Base-by-base conservation (phyloP, 1,140 invertebrate species). In the Cataglyphis hispanica region DNA sequence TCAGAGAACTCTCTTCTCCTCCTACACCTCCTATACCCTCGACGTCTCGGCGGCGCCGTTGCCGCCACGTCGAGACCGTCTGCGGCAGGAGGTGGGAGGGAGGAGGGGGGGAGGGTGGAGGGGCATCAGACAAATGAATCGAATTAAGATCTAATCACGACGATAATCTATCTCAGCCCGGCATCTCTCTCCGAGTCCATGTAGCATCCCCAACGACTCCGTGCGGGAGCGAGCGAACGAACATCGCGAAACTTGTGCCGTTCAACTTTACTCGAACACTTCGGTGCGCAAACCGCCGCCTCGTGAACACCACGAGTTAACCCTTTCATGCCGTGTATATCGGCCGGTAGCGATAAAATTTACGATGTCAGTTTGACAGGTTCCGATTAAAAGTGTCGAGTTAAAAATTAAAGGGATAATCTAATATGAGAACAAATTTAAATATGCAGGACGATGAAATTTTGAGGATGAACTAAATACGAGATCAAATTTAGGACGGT, bases 121-220 rank as follows among this genome's bases (percentile, higher is more conserved):
- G 46, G 46, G 46, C 46, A 19, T 74, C 72, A 83, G 78, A 83
- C 78, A 83, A 83, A 83, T 83, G 78, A 83, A 83, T 83, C 78
- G 56, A 83, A 83, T 83, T 83, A 83, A 83, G 78, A 83, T 83
- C 78, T 83, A 83, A 83, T 83, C 78, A 83, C 78, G 78, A 83
- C 78, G 78, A 83, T 83, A 83, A 83, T 83, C 67, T 83, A 83
- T 83, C 78, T 83, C 67, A 56, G 67, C 67, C 76, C 53, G 78
- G 78, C 78, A 83, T 83, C 78, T 83, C 78, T 25, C 78, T 37
- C 53, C 53, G 34, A 83, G 67, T 72, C 67, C 67, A 74, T 83
- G 67, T 72, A 72, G 53, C 78, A 83, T 81, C 78, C 78, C 78
- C 78, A 53, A 72, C 78, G 78, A 60, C 58, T 43, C 13, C 25